A percentile compares a stretch with the other conserved stretches of the same genome.
phyloP scores from a whole-genome alignment of 2,888 invertebrate species.

The Protonemura montana region DNA sequence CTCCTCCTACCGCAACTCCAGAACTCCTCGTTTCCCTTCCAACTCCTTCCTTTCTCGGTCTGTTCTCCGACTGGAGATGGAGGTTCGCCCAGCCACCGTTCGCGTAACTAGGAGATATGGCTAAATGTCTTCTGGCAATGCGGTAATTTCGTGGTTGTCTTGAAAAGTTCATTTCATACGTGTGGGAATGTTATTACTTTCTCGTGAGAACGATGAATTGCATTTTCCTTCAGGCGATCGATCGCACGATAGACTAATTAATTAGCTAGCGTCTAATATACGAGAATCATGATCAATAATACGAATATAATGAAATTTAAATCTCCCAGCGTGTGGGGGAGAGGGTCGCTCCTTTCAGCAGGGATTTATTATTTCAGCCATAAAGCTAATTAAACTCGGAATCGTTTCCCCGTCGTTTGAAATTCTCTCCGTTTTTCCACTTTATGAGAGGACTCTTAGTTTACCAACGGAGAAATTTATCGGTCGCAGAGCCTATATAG shows the following conservation, averaged over 20 bases:
- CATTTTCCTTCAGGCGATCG: slow-evolving; percentile 15
- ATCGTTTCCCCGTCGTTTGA: slow-evolving; percentile 14
- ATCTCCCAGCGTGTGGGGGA: not conserved
- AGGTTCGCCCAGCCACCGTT: not conserved
- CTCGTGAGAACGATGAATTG: slow-evolving; percentile 24
- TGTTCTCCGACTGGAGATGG: not conserved
- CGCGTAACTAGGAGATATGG: slow-evolving; percentile 9
- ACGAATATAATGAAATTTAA: slow-evolving; percentile 22
- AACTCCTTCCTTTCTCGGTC: not conserved
- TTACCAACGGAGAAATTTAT: slow-evolving; percentile 30
- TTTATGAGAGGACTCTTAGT: slow-evolving; percentile 21
- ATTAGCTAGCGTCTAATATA: slow-evolving; percentile 1
- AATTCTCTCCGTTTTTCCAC: slow-evolving; percentile 22
- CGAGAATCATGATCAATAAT: slow-evolving; percentile 21
- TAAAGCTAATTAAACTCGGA: slow-evolving; percentile 35
- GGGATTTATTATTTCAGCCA: slow-evolving; percentile 37
- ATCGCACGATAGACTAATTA: slow-evolving; percentile 14
- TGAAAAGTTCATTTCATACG: slow-evolving; percentile 32
- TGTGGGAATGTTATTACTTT: slow-evolving; percentile 17
- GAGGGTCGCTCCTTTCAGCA: not conserved
- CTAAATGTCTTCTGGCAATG: slow-evolving; percentile 31
- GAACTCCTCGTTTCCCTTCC: slow-evolving; percentile 8
- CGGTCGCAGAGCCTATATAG: slow-evolving; percentile 9
- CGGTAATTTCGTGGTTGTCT: slow-evolving; percentile 31
- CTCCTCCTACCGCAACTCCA: not conserved